Evolutionary conservation across 2,797 vertebrate species (phyloP), one percentile per base, ranked within the genome.

Genomic region (Bufotes viridis): DNA sequence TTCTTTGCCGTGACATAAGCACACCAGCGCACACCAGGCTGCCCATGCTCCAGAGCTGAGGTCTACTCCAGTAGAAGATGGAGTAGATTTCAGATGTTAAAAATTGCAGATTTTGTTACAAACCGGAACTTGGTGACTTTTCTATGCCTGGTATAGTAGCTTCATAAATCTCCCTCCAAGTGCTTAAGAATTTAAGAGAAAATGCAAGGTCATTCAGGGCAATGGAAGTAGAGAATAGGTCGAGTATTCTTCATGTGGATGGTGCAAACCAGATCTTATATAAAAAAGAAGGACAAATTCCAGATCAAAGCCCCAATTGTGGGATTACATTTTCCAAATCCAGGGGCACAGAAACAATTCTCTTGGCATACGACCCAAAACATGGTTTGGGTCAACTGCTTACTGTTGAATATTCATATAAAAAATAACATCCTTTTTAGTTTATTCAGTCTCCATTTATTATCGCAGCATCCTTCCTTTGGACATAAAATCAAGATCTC

Each of bases 361-460:
- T 12, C 11, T 12, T 6, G 72, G 12, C 72, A 49, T 70, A 34
- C 2, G 34, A 75, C 9, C 18, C 9, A 42, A 58, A 58, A 81
- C 18, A 24, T 49, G 6, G 18, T 51, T 22, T 7, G 1, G 85
- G 63, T 63, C 0, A 1, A 53, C 70, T 78, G 1, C 18, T 74
- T 90, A 51, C 42, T 34, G 49, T 49, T 70, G n/a, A 60, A 89
- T 13, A 7, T 14, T 13, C 17, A 72, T 87, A 51, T 3, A 81
- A 15, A 29, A 81, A 88, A 86, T 4, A 87, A 88, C 15, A 70
- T 82, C 22, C n/a, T 24, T 61, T 84, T 87, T 13, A 7, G 18
- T 49, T 58, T 0, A 24, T 11, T 86, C 67, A 15, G n/a, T 42
- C 55, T 70, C 88, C n/a, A 7, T 87, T 87, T 53, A 60, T 88